phyloP scores from a whole-genome alignment of 2,888 invertebrate genomes.

The Dryobota labecula region DNA sequence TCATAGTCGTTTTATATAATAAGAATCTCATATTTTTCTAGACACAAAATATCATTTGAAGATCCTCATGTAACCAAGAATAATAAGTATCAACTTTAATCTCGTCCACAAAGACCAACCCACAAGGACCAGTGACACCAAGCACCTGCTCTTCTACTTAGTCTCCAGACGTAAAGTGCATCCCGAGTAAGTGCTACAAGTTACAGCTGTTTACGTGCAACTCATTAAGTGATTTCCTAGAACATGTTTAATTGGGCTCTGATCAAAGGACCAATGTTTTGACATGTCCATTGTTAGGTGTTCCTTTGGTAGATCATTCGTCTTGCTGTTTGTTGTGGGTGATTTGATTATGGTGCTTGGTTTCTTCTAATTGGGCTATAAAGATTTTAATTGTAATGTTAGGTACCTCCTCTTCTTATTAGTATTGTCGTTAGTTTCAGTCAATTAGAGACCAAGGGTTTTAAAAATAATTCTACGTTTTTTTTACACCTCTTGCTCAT shows the following conservation, averaged over 20 bases:
- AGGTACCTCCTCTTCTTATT: not conserved
- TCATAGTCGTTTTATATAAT: not conserved
- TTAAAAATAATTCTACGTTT: too few species aligned
- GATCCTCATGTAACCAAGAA: constrained; percentile 1
- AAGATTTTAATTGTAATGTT: constrained; percentile 19
- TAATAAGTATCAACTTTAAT: constrained; percentile 21
- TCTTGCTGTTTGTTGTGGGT: constrained; percentile 31
- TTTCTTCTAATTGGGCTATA: constrained; percentile 40
- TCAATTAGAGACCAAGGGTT: constrained; percentile 5
- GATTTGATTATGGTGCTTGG: constrained; percentile 20
- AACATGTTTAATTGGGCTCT: constrained; percentile 79
- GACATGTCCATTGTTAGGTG: constrained; percentile 72
- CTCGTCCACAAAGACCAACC: constrained; percentile 23
- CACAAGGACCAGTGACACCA: constrained; percentile 45
- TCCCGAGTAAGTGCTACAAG: constrained; percentile 46
- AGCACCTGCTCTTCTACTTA: constrained; percentile 60
- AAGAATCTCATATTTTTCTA: not conserved
- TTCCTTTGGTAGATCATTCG: constrained; percentile 44
- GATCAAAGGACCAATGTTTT: constrained; percentile 88
- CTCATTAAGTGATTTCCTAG: constrained; percentile 87
- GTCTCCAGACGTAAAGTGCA: constrained; percentile 40
- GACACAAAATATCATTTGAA: not conserved
- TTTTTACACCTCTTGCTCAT: too few species aligned
- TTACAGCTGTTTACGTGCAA: constrained; percentile 75
- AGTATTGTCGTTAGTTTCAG: constrained; percentile 10